These are phyloP conservation scores for Venusia cambrica DNA, from an alignment of 2,888 invertebrate species.

Conservation along the genomic window DNA sequence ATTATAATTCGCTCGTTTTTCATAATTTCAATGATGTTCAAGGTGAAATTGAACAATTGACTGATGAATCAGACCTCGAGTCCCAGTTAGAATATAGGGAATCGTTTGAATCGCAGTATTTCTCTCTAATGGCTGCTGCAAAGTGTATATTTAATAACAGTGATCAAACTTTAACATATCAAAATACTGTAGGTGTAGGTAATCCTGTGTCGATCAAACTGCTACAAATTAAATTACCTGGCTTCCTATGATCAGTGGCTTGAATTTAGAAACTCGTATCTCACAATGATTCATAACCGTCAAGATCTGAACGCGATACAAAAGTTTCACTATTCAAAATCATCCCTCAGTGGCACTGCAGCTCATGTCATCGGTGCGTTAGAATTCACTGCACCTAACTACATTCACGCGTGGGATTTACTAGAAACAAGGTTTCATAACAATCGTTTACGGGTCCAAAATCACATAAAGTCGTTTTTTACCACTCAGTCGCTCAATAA, in stretches of 20 bases:
- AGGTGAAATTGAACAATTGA: too few species aligned
- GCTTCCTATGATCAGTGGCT: slow-evolving; percentile 30
- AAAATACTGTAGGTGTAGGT: too few species aligned
- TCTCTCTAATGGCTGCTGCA: too few species aligned
- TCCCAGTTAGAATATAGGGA: too few species aligned
- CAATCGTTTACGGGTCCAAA: slow-evolving; percentile 4
- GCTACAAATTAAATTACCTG: too few species aligned
- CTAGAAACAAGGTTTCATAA: slow-evolving; percentile 16
- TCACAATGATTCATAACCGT: slow-evolving; percentile 22
- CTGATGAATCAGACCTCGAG: too few species aligned
- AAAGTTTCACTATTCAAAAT: slow-evolving; percentile 26
- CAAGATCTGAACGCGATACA: slow-evolving; percentile 19
- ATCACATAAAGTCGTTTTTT: slow-evolving; percentile 8
- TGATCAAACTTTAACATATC: too few species aligned
- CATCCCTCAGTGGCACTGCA: slow-evolving; percentile 20
- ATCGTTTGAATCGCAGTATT: too few species aligned
- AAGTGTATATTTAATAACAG: too few species aligned
- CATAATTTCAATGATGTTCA: too few species aligned
- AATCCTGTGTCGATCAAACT: too few species aligned
- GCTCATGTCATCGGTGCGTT: slow-evolving; percentile 18
- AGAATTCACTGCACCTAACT: slow-evolving; percentile 23
- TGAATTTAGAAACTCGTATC: slow-evolving; percentile 23
- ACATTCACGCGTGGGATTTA: slow-evolving; percentile 21
- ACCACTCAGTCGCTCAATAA: slow-evolving; percentile 1
- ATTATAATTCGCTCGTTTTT: too few species aligned